phyloP scores from a whole-genome alignment of 2,797 vertebrate species.

The Enoplosus armatus region DNA sequence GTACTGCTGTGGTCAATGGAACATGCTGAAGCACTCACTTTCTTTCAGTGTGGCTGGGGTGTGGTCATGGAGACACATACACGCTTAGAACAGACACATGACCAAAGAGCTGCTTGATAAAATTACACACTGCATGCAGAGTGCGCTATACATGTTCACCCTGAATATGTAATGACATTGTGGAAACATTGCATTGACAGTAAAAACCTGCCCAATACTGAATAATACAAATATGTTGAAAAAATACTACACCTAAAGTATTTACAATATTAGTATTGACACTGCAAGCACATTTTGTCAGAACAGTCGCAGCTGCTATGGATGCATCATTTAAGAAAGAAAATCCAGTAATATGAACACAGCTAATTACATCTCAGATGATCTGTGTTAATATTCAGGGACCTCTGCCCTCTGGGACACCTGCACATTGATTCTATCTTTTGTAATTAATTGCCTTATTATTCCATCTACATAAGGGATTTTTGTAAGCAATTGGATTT shows the following conservation, averaged over 20 bases:
- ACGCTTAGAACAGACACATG: constrained; percentile 63
- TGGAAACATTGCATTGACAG: background rate
- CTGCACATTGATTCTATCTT: background rate
- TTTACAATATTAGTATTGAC: background rate
- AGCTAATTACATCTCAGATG: background rate
- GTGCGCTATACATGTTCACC: constrained; percentile 13
- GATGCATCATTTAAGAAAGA: background rate
- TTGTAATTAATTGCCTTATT: background rate
- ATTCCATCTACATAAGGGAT: background rate
- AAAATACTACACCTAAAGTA: background rate
- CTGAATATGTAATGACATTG: constrained; percentile 16
- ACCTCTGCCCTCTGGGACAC: background rate
- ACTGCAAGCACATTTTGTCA: background rate
- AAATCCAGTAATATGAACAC: background rate
- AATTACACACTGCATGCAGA: constrained; percentile 22
- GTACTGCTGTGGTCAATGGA: constrained; percentile 84
- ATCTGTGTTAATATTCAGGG: constrained; percentile 11
- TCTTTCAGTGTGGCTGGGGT: constrained; percentile 76
- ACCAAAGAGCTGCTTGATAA: constrained; percentile 33
- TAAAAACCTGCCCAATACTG: background rate
- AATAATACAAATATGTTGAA: background rate
- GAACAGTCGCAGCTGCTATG: background rate
- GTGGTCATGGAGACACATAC: constrained; percentile 58
- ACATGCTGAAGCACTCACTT: constrained; percentile 88
- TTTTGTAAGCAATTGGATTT: background rate